Evolutionary conservation across 2,797 vertebrate genomes (phyloP).

Genomic region (Crocidura indochinensis): DNA sequence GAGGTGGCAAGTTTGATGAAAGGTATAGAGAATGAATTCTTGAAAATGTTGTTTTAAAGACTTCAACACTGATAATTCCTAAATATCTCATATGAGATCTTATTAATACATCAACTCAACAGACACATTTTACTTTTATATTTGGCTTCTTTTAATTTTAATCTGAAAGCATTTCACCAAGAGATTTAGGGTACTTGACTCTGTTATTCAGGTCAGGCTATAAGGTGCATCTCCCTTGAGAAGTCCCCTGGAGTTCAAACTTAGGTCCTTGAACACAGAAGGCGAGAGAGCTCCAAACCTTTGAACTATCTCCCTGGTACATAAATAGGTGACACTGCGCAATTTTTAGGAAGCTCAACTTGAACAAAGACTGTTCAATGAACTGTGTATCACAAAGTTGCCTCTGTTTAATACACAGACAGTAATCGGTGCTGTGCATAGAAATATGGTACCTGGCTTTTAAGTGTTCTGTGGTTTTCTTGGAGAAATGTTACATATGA

Average conservation of each 20-base stretch:
- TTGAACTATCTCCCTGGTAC: too few relatives aligned
- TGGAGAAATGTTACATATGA: constrained; percentile 42
- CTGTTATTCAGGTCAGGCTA: too few relatives aligned
- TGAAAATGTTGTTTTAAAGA: not conserved
- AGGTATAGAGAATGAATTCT: constrained; percentile 41
- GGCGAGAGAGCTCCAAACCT: too few relatives aligned
- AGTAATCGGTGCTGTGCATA: not conserved
- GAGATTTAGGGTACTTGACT: too few relatives aligned
- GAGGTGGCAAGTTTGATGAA: not conserved
- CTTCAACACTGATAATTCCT: constrained; percentile 15
- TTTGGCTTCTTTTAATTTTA: not conserved
- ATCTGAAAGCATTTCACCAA: not conserved
- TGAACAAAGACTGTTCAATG: not conserved
- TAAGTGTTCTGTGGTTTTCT: not conserved
- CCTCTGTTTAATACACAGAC: not conserved
- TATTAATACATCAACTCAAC: not conserved
- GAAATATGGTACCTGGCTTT: not conserved
- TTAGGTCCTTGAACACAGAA: too few relatives aligned
- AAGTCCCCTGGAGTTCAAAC: too few relatives aligned
- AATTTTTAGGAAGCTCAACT: not conserved
- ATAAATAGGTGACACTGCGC: too few relatives aligned
- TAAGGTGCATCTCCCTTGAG: too few relatives aligned
- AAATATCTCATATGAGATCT: constrained; percentile 5
- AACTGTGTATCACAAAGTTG: not conserved
- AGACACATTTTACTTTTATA: not conserved